Conservation (phyloP, 2,888 invertebrate species). For the Sialis fuliginosa region DNA sequence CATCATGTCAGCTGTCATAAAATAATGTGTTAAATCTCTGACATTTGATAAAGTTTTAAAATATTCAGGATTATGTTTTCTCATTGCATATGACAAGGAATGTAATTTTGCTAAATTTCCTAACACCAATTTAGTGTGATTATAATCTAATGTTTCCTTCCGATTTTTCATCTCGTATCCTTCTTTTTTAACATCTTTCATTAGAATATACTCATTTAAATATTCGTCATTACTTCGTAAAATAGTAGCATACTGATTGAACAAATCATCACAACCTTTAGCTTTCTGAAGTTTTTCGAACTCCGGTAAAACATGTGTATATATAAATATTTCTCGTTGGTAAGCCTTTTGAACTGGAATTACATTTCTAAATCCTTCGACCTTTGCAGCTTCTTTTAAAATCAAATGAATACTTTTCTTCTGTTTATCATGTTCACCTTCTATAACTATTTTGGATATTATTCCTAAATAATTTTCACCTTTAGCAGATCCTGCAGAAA, state of each 20-base stretch:
- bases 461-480: slow-evolving; percentile 4
- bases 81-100: neutral
- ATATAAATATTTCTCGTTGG: slow-evolving; percentile 3
- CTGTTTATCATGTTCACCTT: neutral
- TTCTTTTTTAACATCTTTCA: slow-evolving; percentile 5
- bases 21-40: neutral
- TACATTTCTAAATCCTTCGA: neutral
- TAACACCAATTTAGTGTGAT: slow-evolving; percentile 3
- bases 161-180: neutral
- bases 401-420: slow-evolving; percentile 1
- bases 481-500: neutral
- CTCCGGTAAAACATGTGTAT: neutral
- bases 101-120: slow-evolving; percentile 1
- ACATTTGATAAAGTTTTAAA: neutral
- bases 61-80: neutral
- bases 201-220: slow-evolving; percentile 12
- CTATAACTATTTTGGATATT: neutral
- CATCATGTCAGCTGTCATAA: neutral
- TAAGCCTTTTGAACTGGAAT: neutral
- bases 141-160: neutral
- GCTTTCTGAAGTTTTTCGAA: slow-evolving; percentile 1
- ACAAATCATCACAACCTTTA: neutral
- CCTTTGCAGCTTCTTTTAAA: neutral
- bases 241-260: neutral
- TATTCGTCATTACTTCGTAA: neutral